Base-by-base conservation (phyloP, 2,888 invertebrate genomes). In the Lathronympha strigana region DNA sequence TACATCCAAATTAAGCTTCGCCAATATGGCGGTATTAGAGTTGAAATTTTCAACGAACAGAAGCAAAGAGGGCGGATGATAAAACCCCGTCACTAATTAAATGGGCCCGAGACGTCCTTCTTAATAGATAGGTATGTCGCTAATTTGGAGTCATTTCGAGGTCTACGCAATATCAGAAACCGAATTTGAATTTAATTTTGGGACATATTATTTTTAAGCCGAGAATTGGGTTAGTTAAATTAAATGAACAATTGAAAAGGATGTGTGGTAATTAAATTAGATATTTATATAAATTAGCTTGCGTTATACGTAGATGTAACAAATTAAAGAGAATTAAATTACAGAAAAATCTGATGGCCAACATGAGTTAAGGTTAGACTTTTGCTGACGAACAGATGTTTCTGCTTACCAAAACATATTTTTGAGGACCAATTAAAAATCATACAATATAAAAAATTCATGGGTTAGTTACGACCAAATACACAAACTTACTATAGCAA, bases 51-150 rank as follows among this genome's bases (percentile, higher is more conserved):
- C 80, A 77, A 77, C 82, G 86, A 88, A 86, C 78, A 79, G 79
- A 81, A 81, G 82, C 80, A 82, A 87, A 86, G 84, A 86, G 87
- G 81, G 81, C 72, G 83, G 84, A 88, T 86, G 82, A 90, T 91
- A 89, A 90, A 91, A 89, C 85, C 87, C 81, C 74, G 86, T 83
- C 88, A 86, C 89, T 91, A 92, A 92, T 92, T 92, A 91, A 92
- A 90, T 87, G 86, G 86, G 81, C 83, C 77, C 76, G 79, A 84
- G 86, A 85, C 84, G 83, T 86, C 80, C 82, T 84, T 86, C 85
- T 84, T 89, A 89, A 89, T 89, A 90, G 88, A 91, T 90, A 90
- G 88, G 90, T 90, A 88, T 87, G 84, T 87, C 83, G 87, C 84
- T 88, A 89, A 90, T 91, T 89, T 89, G 80, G 79, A 86, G 80